These are phyloP conservation scores for Neoarius graeffei DNA, from an alignment of 2,113 vertebrate species.

Conservation along the genomic window DNA sequence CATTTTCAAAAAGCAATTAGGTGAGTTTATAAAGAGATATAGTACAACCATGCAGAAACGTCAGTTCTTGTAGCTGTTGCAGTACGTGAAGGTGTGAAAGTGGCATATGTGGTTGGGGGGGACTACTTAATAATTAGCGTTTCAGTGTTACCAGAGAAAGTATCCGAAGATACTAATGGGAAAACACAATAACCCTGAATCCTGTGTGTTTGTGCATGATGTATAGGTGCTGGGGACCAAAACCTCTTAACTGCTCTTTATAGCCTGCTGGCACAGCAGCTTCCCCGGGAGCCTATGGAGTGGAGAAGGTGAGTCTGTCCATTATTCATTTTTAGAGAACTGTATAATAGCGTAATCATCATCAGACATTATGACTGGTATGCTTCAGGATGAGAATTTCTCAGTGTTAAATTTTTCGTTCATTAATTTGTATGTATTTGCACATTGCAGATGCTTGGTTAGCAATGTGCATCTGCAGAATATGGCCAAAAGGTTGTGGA, in stretches of 20 bases:
- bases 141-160: not conserved
- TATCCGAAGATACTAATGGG: not conserved
- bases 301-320: constrained; percentile 86
- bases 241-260: constrained; percentile 88
- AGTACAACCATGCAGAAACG: no score
- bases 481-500: not conserved
- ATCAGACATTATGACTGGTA: not conserved
- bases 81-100: not conserved
- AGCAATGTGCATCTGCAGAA: not conserved
- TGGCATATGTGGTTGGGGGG: not conserved
- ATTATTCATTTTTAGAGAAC: not conserved
- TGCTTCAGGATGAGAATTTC: not conserved
- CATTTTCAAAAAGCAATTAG: not conserved
- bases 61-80: not conserved
- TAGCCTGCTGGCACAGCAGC: constrained; percentile 88
- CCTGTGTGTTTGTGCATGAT: not conserved
- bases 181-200: not conserved
- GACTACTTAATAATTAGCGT: not conserved
- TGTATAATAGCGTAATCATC: not conserved
- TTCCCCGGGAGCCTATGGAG: constrained; percentile 95
- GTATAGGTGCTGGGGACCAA: constrained; percentile 93
- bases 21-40: not conserved
- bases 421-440: not conserved
- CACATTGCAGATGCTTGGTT: not conserved
- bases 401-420: not conserved